These are phyloP conservation scores for Catostylus mosaicus DNA, from an alignment of 30 jellyfish, hydroid and myxozoan genomes.

Conservation along the genomic window DNA sequence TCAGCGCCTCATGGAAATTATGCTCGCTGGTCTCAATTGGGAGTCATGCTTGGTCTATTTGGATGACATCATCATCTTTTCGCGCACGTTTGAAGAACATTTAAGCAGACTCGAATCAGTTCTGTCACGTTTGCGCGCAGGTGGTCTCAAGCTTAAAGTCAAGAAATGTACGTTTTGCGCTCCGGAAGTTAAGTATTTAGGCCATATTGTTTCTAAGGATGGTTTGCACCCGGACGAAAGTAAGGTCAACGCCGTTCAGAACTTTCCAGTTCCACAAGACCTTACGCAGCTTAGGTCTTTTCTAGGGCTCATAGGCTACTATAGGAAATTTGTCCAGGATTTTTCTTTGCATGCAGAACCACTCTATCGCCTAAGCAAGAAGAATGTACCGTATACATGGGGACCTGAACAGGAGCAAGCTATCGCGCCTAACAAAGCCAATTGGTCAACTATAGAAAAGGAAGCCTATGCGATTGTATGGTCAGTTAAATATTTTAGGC, in stretches of 20 bases:
- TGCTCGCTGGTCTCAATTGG: slow-evolving; percentile 55
- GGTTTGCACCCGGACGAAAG: no score
- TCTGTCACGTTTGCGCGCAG: slow-evolving; percentile 22
- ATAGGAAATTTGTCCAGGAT: slow-evolving; percentile 42
- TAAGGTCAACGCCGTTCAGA: no score
- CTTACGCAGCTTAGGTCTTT: no score
- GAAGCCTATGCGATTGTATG: background rate
- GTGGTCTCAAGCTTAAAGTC: slow-evolving; percentile 29
- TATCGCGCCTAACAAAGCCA: background rate
- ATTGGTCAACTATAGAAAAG: slow-evolving; percentile 40
- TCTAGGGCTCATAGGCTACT: no score
- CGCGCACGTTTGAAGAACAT: slow-evolving; percentile 54
- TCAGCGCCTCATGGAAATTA: slow-evolving; percentile 61
- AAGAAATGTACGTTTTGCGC: no score
- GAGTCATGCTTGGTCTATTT: slow-evolving; percentile 46
- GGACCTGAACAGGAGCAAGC: slow-evolving; percentile 17
- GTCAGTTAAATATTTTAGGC: no score
- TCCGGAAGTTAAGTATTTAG: no score
- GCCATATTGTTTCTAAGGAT: no score
- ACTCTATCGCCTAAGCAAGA: slow-evolving; percentile 25
- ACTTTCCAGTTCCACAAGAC: no score
- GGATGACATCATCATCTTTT: slow-evolving; percentile 53
- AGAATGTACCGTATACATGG: slow-evolving; percentile 46
- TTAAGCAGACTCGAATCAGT: background rate
- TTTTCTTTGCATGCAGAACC: slow-evolving; percentile 56